Percentiles rank a stretch among this genome's conserved stretches.
These are phyloP conservation scores for Thereva nobilitata DNA, from an alignment of 2,888 invertebrate species.

Conservation along the genomic window DNA sequence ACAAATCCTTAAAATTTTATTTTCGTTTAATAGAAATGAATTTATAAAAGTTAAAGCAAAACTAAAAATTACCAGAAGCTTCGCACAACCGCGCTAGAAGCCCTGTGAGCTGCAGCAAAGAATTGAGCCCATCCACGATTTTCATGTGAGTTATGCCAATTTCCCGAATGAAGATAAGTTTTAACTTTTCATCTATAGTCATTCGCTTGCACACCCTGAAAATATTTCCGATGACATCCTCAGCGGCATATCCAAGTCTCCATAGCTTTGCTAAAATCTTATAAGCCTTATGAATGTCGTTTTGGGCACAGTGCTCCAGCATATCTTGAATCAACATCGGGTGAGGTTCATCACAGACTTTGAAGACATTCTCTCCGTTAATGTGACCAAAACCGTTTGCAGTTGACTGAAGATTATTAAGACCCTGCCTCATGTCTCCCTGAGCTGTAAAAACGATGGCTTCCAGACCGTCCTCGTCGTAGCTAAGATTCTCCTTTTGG, in stretches of 20 bases:
- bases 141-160: slow-evolving; percentile 89
- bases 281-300: slow-evolving; percentile 84
- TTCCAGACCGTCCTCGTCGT: slow-evolving; percentile 90
- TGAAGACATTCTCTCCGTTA: slow-evolving; percentile 93
- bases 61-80: slow-evolving; percentile 38
- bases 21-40: too few relatives aligned
- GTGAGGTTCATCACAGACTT: slow-evolving; percentile 99
- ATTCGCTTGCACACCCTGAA: slow-evolving; percentile 92
- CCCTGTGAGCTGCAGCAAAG: slow-evolving; percentile 88
- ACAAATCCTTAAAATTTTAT: too few relatives aligned
- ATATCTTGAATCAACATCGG: slow-evolving; percentile 90
- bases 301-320: slow-evolving; percentile 79
- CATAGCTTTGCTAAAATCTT: slow-evolving; percentile 87
- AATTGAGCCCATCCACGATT: slow-evolving; percentile 84
- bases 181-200: slow-evolving; percentile 77
- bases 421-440: slow-evolving; percentile 96
- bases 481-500: slow-evolving; percentile 72
- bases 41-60: too few relatives aligned
- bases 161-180: slow-evolving; percentile 86
- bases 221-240: slow-evolving; percentile 94
- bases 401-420: slow-evolving; percentile 97
- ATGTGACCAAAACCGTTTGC: slow-evolving; percentile 90
- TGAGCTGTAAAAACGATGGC: slow-evolving; percentile 98
- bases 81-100: slow-evolving; percentile 82
- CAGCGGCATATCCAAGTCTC: slow-evolving; percentile 93